Conservation (phyloP, 2,888 invertebrate species). For the Alviniconcha strummeri region DNA sequence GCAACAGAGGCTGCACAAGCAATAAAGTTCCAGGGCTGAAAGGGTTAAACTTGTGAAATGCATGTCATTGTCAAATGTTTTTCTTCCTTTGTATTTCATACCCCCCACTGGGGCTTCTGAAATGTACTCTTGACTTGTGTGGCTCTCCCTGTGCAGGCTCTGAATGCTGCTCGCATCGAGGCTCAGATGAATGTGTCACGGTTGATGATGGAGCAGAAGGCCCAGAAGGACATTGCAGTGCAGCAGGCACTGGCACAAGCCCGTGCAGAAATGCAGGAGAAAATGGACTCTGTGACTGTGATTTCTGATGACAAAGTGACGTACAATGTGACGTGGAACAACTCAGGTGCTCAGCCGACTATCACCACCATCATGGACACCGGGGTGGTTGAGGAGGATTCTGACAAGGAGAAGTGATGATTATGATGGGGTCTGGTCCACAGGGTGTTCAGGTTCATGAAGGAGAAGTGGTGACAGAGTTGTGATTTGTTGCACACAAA, state of each 20-base stretch:
- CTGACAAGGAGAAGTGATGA: constrained; percentile 50
- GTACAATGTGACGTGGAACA: constrained; percentile 56
- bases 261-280: constrained; percentile 65
- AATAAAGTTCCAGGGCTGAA: no score
- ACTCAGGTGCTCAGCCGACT: constrained; percentile 42
- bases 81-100: no score
- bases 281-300: constrained; percentile 63
- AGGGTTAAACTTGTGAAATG: no score
- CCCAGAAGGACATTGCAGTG: constrained; percentile 70
- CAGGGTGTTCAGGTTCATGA: not conserved
- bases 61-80: no score
- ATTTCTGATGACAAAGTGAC: constrained; percentile 60
- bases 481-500: not conserved
- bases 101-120: no score
- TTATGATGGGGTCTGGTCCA: not conserved
- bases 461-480: not conserved
- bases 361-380: constrained; percentile 55
- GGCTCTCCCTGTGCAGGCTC: constrained; percentile 54
- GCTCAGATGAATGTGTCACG: constrained; percentile 68
- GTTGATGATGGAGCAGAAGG: constrained; percentile 69
- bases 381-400: constrained; percentile 48
- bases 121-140: no score
- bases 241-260: constrained; percentile 69
- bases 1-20: no score
- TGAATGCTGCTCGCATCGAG: constrained; percentile 68